A percentile compares a stretch with the other conserved stretches of the same genome.
Conservation (phyloP, 2,113 vertebrate species). For the Collichthys lucidus region DNA sequence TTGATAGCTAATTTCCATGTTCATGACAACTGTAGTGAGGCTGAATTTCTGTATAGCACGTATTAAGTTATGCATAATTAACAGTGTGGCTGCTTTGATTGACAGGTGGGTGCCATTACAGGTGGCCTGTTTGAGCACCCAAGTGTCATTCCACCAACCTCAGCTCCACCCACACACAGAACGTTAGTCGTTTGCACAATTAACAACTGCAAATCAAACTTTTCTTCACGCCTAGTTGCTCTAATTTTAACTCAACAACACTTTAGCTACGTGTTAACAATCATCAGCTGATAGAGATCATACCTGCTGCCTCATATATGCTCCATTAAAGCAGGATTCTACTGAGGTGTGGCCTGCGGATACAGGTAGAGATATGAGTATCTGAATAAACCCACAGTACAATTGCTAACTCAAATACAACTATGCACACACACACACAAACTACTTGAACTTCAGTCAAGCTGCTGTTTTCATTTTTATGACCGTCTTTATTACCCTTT, state of each 20-base stretch:
- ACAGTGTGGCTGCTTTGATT: too few relatives aligned
- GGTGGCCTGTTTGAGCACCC: too few relatives aligned
- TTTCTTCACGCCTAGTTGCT: neutral
- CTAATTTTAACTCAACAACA: neutral
- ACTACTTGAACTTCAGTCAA: neutral
- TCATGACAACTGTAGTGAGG: too few relatives aligned
- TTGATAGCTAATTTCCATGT: too few relatives aligned
- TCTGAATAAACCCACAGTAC: neutral
- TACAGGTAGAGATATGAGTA: neutral
- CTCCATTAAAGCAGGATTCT: neutral
- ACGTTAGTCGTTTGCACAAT: too few relatives aligned
- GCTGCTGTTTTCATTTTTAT: neutral
- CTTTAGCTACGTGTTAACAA: neutral
- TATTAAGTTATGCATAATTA: too few relatives aligned
- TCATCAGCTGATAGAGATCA: neutral
- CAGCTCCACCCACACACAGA: too few relatives aligned
- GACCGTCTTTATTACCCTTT: neutral
- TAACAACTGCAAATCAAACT: too few relatives aligned
- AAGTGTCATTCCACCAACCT: too few relatives aligned
- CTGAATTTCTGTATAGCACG: too few relatives aligned
- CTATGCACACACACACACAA: neutral
- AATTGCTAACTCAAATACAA: neutral
- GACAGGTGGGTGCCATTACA: too few relatives aligned
- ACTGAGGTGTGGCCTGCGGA: neutral
- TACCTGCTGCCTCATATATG: conserved; percentile 3